Conservation (phyloP, 2,797 vertebrate genomes). For the Hybognathus amarus region DNA sequence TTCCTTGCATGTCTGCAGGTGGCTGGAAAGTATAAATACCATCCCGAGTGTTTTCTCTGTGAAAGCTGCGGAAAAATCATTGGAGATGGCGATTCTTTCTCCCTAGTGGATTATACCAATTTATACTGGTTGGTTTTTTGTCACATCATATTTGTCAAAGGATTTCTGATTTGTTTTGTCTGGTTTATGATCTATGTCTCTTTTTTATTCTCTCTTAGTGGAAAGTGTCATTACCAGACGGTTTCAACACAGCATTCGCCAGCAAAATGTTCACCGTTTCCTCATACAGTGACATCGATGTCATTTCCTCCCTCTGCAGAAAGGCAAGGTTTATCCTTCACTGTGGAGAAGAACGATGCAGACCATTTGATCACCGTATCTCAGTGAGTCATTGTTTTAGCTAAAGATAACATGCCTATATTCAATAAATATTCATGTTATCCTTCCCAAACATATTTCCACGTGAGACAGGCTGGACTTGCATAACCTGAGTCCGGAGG, state of each 20-base stretch:
- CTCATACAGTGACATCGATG: constrained; percentile 92
- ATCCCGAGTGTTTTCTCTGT: constrained; percentile 96
- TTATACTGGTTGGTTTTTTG: constrained; percentile 85
- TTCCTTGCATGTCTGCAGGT: constrained; percentile 75
- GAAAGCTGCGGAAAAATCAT: constrained; percentile 86
- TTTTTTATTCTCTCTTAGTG: constrained; percentile 70
- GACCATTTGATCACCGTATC: constrained; percentile 83
- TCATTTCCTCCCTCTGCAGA: constrained; percentile 86
- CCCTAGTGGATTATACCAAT: constrained; percentile 88
- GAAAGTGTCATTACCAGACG: constrained; percentile 88
- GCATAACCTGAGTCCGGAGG: constrained; percentile 81
- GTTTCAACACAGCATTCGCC: constrained; percentile 69
- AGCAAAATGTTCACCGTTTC: constrained; percentile 71
- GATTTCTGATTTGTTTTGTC: too few relatives aligned
- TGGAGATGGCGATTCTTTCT: constrained; percentile 92
- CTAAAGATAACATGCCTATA: neutral
- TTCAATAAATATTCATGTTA: neutral
- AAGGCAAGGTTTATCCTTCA: constrained; percentile 82
- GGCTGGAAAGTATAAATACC: constrained; percentile 94
- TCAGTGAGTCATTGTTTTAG: constrained; percentile 79
- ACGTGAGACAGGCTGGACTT: constrained; percentile 81
- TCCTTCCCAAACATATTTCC: neutral
- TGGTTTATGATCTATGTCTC: neutral
- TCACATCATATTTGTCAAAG: too few relatives aligned
- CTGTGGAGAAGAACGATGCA: constrained; percentile 79